These are phyloP conservation scores for Spicauda simplicius DNA, from an alignment of 2,888 invertebrate species.

Conservation along the genomic window DNA sequence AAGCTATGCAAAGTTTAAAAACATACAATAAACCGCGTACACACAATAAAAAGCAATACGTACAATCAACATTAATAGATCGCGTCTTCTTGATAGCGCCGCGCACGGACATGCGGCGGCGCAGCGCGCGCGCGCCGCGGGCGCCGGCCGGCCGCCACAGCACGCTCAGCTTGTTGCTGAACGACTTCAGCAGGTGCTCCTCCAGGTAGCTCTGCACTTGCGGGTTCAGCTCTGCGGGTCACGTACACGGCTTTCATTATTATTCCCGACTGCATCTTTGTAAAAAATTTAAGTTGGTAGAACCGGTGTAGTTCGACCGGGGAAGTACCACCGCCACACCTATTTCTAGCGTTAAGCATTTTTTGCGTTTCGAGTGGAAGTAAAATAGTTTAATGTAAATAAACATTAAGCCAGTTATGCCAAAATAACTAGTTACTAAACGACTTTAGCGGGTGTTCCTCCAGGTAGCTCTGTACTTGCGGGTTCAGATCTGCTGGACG, in stretches of 20 bases:
- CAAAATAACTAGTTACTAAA: too few relatives aligned
- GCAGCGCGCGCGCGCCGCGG: constrained; percentile 82
- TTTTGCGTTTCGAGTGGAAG: too few relatives aligned
- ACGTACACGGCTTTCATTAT: too few relatives aligned
- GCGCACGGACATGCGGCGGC: constrained; percentile 93
- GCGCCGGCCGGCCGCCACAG: constrained; percentile 83
- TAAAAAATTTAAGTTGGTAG: too few relatives aligned
- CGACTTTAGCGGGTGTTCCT: constrained; percentile 93
- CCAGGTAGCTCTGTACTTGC: constrained; percentile 94
- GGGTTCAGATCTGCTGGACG: constrained; percentile 91
- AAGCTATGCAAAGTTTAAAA: too few relatives aligned
- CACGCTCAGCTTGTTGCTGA: constrained; percentile 89
- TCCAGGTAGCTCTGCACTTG: constrained; percentile 95
- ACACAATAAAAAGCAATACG: constrained; percentile 63
- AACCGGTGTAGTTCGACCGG: too few relatives aligned
- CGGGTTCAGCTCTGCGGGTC: constrained; percentile 87
- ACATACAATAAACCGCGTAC: too few relatives aligned
- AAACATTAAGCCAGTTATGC: too few relatives aligned
- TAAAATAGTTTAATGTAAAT: too few relatives aligned
- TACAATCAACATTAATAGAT: constrained; percentile 96
- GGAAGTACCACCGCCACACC: too few relatives aligned
- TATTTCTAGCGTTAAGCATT: too few relatives aligned
- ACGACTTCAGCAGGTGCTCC: constrained; percentile 92
- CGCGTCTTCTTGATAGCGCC: constrained; percentile 97
- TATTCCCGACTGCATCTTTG: too few relatives aligned